A percentile compares a stretch with the other conserved stretches of the same genome.
Evolutionary conservation across 2,113 vertebrate genomes (phyloP).

Genomic region (Halichoeres trimaculatus): DNA sequence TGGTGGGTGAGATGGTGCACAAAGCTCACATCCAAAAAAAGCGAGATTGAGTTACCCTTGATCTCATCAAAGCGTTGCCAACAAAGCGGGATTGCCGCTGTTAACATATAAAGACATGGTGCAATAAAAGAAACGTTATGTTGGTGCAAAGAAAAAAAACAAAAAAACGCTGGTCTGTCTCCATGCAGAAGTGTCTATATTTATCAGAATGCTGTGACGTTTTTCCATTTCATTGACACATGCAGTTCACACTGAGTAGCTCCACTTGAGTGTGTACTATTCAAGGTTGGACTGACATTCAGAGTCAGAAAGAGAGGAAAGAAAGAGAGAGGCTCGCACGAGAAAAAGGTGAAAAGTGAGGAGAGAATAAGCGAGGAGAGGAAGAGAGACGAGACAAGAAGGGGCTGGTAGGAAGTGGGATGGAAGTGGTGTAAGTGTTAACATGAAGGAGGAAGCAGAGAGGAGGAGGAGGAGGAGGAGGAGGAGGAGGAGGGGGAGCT

Average conservation of each 20-base stretch:
- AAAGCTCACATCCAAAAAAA: slow-evolving; percentile 30
- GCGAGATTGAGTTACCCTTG: slow-evolving; percentile 41
- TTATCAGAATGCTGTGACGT: slow-evolving; percentile 59
- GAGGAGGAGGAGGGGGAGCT: not conserved
- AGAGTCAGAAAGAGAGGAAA: slow-evolving; percentile 28
- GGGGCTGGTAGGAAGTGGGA: slow-evolving; percentile 43
- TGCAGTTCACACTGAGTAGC: slow-evolving; percentile 60
- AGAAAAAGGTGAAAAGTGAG: slow-evolving; percentile 11
- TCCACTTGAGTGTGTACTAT: slow-evolving; percentile 43
- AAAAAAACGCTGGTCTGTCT: slow-evolving; percentile 46
- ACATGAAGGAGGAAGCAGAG: slow-evolving; percentile 7
- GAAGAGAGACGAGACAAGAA: slow-evolving; percentile 19
- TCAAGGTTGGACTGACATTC: slow-evolving; percentile 65
- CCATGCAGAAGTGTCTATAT: slow-evolving; percentile 72
- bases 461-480: not conserved
- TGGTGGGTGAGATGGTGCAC: slow-evolving; percentile 46
- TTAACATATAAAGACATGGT: slow-evolving; percentile 42
- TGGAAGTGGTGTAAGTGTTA: slow-evolving; percentile 40
- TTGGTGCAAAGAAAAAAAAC: slow-evolving; percentile 23
- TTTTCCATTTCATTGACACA: slow-evolving; percentile 57
- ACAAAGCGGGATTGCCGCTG: slow-evolving; percentile 57
- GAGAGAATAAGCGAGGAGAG: slow-evolving; percentile 16
- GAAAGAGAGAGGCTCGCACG: not conserved
- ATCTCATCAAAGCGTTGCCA: slow-evolving; percentile 65
- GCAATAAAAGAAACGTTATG: slow-evolving; percentile 44